Evolutionary conservation across 2,113 vertebrate species (phyloP), one percentile per base, ranked within the genome.

Genomic region (Ailuropoda melanoleuca): DNA sequence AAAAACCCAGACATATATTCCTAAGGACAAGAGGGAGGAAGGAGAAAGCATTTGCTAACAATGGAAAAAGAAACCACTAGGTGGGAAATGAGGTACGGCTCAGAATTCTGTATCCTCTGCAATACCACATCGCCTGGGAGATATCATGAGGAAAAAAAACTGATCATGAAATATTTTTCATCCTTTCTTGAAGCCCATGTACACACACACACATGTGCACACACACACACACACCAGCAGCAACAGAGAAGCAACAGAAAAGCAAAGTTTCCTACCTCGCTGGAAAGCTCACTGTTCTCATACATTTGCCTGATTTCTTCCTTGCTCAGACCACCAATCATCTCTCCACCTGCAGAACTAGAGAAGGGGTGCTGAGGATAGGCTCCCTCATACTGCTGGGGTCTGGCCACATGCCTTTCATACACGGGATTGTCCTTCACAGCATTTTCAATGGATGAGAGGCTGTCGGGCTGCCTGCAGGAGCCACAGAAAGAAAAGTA

Each of bases 241-340:
- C 77, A 50, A 8, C 31, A 23, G 7, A 34, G 31, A 9, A 37
- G 8, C 58, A 93, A 81, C 56, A 94, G 89, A 66, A 93, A 15
- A 95, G 56, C 78, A 70, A 64, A 80, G 34, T 80, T 64, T 92
- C 97, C 95, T 98, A 99, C 99, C 99, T 99, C 99, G 97, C 99
- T 99, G 94, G 99, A 99, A 98, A 99, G 99, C 98, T 99, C 99
- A 68, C 98, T 99, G 98, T 99, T 99, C 98, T 99, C 99, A 96
- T 99, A 99, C 98, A 99, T 99, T 97, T 99, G 99, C 83, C 98
- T 99, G 97, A 99, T 99, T 98, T 99, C 99, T 96, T 99, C 99
- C 83, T 99, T 99, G 98, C 99, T 99, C 99, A 99, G 99, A 97
- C 99, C 99, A 17, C 99, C 99, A 98, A 99, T 99, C 96, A 99